phyloP scores from a whole-genome alignment of 1,140 invertebrate species.

The Cyclina sinensis region DNA sequence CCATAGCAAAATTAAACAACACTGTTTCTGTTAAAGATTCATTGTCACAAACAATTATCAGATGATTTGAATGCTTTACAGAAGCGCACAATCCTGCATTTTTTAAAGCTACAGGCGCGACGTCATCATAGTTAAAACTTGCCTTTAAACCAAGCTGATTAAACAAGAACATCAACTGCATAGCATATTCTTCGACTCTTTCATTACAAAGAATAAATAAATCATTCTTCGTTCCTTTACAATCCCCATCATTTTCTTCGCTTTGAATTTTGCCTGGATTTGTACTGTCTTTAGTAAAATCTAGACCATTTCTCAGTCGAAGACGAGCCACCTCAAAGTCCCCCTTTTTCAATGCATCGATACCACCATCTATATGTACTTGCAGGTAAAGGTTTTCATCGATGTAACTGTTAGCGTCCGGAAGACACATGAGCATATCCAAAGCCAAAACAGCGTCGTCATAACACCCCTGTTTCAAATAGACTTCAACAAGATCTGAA shows the following conservation, averaged over 20 bases:
- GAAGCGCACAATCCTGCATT: neutral
- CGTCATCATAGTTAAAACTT: constrained; percentile 3
- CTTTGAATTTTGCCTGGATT: neutral
- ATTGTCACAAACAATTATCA: constrained; percentile 1
- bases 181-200: neutral
- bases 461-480: neutral
- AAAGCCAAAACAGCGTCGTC: constrained; percentile 30
- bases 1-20: neutral
- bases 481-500: neutral
- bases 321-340: constrained; percentile 23
- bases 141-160: neutral
- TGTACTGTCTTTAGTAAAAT: neutral
- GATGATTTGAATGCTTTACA: constrained; percentile 18
- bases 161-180: neutral
- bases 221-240: neutral
- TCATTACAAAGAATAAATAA: constrained; percentile 42
- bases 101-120: neutral
- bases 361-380: constrained; percentile 34
- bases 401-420: neutral
- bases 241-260: neutral
- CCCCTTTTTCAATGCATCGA: neutral
- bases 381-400: constrained; percentile 8
- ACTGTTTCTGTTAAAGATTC: neutral
- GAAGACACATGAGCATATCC: constrained; percentile 33
- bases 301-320: constrained; percentile 28